Evolutionary conservation across 2,113 vertebrate species (phyloP).

Genomic region (Planiliza haematocheilus): DNA sequence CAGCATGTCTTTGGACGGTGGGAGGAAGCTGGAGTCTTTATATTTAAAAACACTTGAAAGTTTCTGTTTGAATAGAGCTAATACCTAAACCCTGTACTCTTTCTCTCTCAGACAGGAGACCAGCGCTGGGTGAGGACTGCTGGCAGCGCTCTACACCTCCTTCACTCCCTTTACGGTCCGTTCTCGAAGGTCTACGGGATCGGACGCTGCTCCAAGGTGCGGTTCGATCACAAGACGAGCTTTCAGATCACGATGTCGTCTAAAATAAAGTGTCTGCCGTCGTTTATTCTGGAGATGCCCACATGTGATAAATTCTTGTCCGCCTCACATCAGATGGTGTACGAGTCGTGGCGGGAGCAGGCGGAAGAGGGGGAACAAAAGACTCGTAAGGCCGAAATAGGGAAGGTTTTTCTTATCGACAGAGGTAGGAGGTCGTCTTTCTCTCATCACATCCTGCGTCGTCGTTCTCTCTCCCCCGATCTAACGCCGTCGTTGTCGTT

Average conservation of each 20-base stretch:
- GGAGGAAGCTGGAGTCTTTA: too few species aligned
- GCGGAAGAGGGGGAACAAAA: slow-evolving; percentile 86
- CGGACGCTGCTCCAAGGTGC: slow-evolving; percentile 93
- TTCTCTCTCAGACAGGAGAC: slow-evolving; percentile 93
- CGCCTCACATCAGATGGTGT: slow-evolving; percentile 86
- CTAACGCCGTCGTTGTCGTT: slow-evolving; percentile 4
- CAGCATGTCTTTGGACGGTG: too few species aligned
- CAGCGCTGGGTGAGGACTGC: slow-evolving; percentile 93
- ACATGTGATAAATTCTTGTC: neutral
- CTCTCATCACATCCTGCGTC: neutral
- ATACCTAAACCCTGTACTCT: neutral
- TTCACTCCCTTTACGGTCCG: slow-evolving; percentile 92
- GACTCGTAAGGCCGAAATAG: slow-evolving; percentile 87
- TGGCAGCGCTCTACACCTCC: slow-evolving; percentile 88
- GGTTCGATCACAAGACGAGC: neutral
- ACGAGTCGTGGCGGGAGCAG: slow-evolving; percentile 89
- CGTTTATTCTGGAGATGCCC: too few species aligned
- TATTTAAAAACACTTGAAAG: too few species aligned
- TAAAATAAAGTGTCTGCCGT: too few species aligned
- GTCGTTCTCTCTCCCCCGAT: neutral
- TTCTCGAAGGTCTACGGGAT: slow-evolving; percentile 91
- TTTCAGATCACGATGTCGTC: too few species aligned
- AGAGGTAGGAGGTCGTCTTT: slow-evolving; percentile 83
- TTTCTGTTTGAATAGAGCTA: too few species aligned
- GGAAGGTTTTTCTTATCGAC: slow-evolving; percentile 91